Conservation (phyloP, 2,888 invertebrate species). For the Drosophila meridionalis region DNA sequence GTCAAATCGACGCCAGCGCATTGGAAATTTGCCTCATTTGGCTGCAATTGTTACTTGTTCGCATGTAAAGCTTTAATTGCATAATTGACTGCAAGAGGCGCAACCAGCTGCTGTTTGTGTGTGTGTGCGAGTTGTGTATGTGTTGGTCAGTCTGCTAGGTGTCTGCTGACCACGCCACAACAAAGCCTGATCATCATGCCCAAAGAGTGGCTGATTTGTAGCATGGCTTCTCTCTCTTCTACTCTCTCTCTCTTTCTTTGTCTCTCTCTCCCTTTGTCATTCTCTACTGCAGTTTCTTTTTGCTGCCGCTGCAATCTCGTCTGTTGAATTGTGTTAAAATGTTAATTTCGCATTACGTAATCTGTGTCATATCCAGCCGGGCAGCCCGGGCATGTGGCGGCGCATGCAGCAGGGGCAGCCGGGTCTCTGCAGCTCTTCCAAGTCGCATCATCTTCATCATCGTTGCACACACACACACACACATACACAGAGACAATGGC, state of each 20-base stretch:
- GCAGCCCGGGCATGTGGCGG: slow-evolving; percentile 33
- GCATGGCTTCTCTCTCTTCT: slow-evolving; percentile 18
- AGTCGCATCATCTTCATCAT: slow-evolving; percentile 72
- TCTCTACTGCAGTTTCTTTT: slow-evolving; percentile 25
- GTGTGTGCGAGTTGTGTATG: slow-evolving; percentile 6
- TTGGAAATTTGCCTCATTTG: slow-evolving; percentile 76
- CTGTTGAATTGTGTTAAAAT: slow-evolving; percentile 79
- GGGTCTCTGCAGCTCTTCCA: slow-evolving; percentile 33
- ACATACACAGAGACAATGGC: slow-evolving; percentile 42
- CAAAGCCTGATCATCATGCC: slow-evolving; percentile 67
- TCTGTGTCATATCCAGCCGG: slow-evolving; percentile 78
- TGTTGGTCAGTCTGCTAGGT: slow-evolving; percentile 29
- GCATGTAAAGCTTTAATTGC: slow-evolving; percentile 72
- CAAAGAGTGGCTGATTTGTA: slow-evolving; percentile 43
- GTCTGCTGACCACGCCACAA: slow-evolving; percentile 60
- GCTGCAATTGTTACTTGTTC: slow-evolving; percentile 62
- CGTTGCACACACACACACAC: slow-evolving; percentile 38
- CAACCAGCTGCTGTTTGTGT: slow-evolving; percentile 34
- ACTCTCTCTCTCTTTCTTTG: slow-evolving; percentile 1
- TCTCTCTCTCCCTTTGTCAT: background rate
- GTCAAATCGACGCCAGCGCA: slow-evolving; percentile 63
- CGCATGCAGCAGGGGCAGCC: slow-evolving; percentile 13
- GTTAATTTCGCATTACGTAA: slow-evolving; percentile 79
- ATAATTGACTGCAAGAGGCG: slow-evolving; percentile 74
- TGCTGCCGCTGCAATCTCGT: slow-evolving; percentile 46